phyloP scores from a whole-genome alignment of 35 echinoderm and acorn worm species.

The Apostichopus californicus region DNA sequence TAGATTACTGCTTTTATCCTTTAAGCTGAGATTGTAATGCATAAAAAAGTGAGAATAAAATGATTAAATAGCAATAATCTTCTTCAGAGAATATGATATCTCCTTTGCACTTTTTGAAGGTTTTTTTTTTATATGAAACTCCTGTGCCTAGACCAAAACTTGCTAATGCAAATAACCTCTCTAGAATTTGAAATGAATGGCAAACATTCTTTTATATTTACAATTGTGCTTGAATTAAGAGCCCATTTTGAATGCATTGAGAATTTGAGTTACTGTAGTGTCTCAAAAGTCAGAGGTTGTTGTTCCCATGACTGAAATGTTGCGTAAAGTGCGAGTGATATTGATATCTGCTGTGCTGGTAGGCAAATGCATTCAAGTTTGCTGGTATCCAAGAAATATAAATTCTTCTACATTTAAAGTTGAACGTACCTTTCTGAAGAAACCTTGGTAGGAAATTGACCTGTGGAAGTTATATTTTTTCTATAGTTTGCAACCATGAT shows the following conservation, averaged over 20 bases:
- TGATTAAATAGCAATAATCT: not conserved
- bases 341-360: not conserved
- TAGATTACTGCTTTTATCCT: not conserved
- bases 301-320: not conserved
- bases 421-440: conserved; percentile 1
- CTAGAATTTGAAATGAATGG: not conserved
- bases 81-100: not conserved
- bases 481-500: no score
- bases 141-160: not conserved
- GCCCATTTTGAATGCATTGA: no score
- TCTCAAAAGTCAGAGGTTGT: not conserved
- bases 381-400: not conserved
- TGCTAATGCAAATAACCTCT: not conserved
- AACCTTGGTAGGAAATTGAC: not conserved
- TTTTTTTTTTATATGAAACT: not conserved
- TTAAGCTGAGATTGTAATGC: not conserved
- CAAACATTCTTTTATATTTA: not conserved
- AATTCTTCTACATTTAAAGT: not conserved
- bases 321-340: not conserved
- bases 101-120: not conserved
- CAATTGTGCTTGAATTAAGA: not conserved
- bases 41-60: not conserved
- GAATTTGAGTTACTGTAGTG: no score
- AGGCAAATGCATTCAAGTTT: not conserved
- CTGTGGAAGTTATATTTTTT: not conserved